A percentile compares a stretch with the other conserved stretches of the same genome.
Conservation (phyloP, 1,140 invertebrate species). For the Bombus confusus region DNA sequence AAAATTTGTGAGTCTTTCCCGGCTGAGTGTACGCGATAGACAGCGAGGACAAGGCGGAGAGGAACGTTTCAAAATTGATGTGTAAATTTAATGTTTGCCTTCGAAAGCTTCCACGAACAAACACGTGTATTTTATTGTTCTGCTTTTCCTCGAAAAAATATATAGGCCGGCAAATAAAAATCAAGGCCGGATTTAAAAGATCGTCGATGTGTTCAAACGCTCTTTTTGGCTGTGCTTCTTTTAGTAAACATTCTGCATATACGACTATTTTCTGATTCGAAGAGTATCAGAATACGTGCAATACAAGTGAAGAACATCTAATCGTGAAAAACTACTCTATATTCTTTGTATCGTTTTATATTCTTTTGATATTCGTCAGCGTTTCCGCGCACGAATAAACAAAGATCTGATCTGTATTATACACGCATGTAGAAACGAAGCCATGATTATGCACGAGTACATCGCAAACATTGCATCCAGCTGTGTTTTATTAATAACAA, state of each 20-base stretch:
- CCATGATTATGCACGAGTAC: not conserved
- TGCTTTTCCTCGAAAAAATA: not conserved
- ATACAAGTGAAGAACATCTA: not conserved
- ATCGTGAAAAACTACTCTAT: not conserved
- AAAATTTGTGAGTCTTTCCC: conserved; percentile 20
- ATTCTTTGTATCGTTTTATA: not conserved
- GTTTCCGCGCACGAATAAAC: not conserved
- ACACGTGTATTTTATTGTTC: not conserved
- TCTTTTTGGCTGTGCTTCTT: too few relatives aligned
- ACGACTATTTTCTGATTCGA: not conserved
- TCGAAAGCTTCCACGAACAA: not conserved
- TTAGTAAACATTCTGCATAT: not conserved
- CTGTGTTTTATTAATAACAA: conserved; percentile 7
- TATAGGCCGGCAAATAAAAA: not conserved
- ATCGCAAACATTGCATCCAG: not conserved
- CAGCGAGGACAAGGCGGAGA: not conserved
- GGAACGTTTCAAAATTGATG: not conserved
- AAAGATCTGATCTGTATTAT: not conserved
- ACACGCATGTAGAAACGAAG: not conserved
- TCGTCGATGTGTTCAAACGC: not conserved
- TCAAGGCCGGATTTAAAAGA: not conserved
- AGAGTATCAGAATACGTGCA: not conserved
- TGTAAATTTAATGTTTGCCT: not conserved
- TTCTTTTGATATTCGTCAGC: not conserved
- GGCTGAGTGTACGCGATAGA: not conserved